Evolutionary conservation across 2,797 vertebrate species (phyloP).

Genomic region (Lophius americanus): DNA sequence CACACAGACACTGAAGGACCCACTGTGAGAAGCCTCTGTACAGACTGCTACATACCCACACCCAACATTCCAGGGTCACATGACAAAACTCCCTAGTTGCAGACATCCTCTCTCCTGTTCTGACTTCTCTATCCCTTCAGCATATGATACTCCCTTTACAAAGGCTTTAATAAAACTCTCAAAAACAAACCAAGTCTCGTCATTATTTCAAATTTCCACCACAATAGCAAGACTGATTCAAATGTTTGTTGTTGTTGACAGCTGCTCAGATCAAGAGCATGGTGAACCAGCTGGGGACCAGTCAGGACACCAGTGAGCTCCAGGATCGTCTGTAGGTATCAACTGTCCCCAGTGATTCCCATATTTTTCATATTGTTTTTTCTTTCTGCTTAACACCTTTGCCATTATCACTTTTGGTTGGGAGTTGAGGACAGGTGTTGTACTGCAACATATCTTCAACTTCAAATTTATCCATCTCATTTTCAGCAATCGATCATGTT

Average conservation of each 20-base stretch:
- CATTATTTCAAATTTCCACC: neutral
- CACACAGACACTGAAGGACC: too few species aligned
- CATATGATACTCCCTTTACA: too few species aligned
- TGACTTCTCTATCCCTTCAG: too few species aligned
- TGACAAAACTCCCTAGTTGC: too few species aligned
- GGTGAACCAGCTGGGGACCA: conserved; percentile 93
- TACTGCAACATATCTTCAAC: neutral
- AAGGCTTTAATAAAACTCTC: too few species aligned
- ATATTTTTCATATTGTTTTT: neutral
- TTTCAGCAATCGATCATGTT: too few species aligned
- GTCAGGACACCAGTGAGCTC: conserved; percentile 90
- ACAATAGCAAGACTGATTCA: neutral
- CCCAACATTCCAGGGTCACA: too few species aligned
- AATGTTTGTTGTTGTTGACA: conserved; percentile 55
- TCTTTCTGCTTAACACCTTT: neutral
- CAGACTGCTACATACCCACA: too few species aligned
- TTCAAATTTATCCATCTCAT: too few species aligned
- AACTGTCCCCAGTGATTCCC: neutral
- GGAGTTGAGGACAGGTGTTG: neutral
- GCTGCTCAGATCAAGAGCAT: conserved; percentile 94
- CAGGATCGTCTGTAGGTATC: conserved; percentile 92
- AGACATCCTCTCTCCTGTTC: too few species aligned
- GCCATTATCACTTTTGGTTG: neutral
- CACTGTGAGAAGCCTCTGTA: too few species aligned
- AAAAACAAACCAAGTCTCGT: too few species aligned